Base-by-base conservation (phyloP, 1,140 invertebrate genomes). In the Zaprionus lachaisei region DNA sequence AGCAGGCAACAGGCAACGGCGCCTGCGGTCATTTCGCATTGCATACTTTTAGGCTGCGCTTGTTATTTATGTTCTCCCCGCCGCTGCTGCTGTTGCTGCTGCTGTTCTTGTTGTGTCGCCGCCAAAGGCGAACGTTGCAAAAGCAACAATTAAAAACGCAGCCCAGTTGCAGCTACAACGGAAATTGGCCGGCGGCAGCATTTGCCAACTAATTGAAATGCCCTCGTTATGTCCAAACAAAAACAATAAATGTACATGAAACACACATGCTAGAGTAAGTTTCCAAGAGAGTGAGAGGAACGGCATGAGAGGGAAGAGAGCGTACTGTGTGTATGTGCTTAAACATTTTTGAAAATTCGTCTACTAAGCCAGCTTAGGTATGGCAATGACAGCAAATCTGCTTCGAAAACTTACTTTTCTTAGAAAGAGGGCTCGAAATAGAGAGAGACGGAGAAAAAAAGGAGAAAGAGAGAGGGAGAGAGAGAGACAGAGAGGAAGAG, bases 171-270 rank as follows among this genome's bases (percentile, higher is more conserved):
- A 67, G 58, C 66, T 47, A 55, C 28, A 38, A 62, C 24, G 63
- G 60, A 63, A 67, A 79, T 64, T 70, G 31, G 37, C 82, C 62
- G 24, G 14, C 38, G 75, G 67, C 72, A 49, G 22, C 41, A 67
- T 76, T 79, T 72, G 38, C 17, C 54, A 76, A 85, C 71, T 79
- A 85, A 85, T 81, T 81, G 79, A 81, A 81, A 85, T 66, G 65
- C 79, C 74, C 82, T 79, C 72, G 75, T 72, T 72, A 47, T 57
- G 57, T 26, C 15, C 24, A 51, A 24, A 47, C 22, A 51, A 26
- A 60, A 63, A 47, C 37, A 71, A 51, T 49, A 49, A 31, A 47
- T 62, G 38, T 47, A 44, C 20, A 15, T 20, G 17, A 49, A 5
- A 63, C 31, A 64, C n/a, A 58, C 7, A 47, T 20, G 47, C 3